Evolutionary conservation across 2,888 invertebrate genomes (phyloP), one percentile per base, ranked within the genome.

Genomic region (Corythucha ciliata): DNA sequence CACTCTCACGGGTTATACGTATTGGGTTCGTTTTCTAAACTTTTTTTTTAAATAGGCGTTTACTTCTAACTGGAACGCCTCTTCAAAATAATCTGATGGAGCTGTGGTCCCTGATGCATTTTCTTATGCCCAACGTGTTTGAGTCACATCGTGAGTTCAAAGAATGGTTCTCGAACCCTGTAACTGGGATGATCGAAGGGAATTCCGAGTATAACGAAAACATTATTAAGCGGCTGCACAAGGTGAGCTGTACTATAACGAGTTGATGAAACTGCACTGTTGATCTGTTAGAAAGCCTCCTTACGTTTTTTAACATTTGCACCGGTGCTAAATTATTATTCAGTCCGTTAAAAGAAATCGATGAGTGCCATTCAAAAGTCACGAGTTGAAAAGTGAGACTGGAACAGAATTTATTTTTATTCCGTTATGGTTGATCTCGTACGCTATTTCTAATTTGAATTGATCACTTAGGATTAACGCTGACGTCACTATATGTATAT

Each of bases 111-210:
- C 73, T 96, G 56, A 91, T 96, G 92, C 94, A 96, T 73, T 96
- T 96, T 72, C 76, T 96, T 47, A 94, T 96, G 94, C 96, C 96
- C 36, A 83, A 87, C 68, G 88, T 94, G 60, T 96, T 96, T 74
- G 88, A 91, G 61, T 92, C 92, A 44, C 92, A 97, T 72, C 78
- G 87, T 48, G 93, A 96, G 71, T 93, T 91, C 69, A 91, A 93
- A 68, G 93, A 94, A 71, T 97, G 97, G 97, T 98, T 98, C 75
- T 89, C 90, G 53, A 91, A 91, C 72, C 96, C 94, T 36, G 86
- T 98, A 58, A 89, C 91, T 21, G 91, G 89, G 54, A 92, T 93
- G 91, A 88, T 92, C 58, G 92, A 93, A 68, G 91, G 91, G 53
- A 87, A 83, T 66, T 80, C 83, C 56, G 91, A 91, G 67, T 90